Evolutionary conservation across 2,888 invertebrate genomes (phyloP).

Genomic region (Dascillus cervinus): DNA sequence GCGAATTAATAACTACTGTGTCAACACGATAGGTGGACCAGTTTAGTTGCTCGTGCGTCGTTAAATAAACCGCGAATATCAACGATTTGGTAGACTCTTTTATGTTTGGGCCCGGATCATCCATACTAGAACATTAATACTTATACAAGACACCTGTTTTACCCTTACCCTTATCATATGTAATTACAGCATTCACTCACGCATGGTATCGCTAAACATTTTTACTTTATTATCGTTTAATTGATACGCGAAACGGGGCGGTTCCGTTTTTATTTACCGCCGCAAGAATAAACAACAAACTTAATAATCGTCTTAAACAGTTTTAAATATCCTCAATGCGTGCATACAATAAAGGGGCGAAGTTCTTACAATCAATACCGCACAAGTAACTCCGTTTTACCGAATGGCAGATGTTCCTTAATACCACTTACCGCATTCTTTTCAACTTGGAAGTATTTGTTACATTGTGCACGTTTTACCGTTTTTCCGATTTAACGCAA

Average conservation of each 20-base stretch:
- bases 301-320: conserved; percentile 26
- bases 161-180: conserved; percentile 6
- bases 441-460: conserved; percentile 17
- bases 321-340: conserved; percentile 26
- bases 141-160: conserved; percentile 21
- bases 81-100: too few species aligned
- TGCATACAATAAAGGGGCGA: conserved; percentile 25
- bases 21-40: conserved; percentile 17
- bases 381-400: conserved; percentile 12
- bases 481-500: too few species aligned
- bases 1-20: conserved; percentile 27
- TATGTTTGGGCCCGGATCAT: conserved; percentile 16
- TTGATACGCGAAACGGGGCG: background rate
- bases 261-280: background rate
- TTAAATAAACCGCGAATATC: too few species aligned
- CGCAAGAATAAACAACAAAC: conserved; percentile 1
- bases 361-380: conserved; percentile 18
- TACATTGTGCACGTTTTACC: conserved; percentile 13
- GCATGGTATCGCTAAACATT: too few species aligned
- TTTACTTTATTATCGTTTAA: too few species aligned
- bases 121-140: conserved; percentile 18
- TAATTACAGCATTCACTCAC: background rate
- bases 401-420: conserved; percentile 23
- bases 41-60: too few species aligned
- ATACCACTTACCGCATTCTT: conserved; percentile 23